Base-by-base conservation (phyloP, 1,140 invertebrate species). In the Drosophila parabipectinata region DNA sequence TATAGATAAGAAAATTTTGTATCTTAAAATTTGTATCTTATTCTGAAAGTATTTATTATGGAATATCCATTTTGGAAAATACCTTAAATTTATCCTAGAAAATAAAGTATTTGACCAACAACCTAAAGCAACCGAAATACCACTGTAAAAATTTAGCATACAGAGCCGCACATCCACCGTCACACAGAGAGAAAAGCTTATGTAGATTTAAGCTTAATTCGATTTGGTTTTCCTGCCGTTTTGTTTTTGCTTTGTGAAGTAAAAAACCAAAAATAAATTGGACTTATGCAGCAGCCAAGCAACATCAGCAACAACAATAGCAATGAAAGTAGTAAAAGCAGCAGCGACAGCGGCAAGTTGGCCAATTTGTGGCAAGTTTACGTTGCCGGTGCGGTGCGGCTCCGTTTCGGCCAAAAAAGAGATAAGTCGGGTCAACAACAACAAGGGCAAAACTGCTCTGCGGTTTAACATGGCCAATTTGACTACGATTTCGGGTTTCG, bases 331-430 rank as follows among this genome's bases (percentile, higher is more conserved):
- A 47, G 15, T 21, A 21, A 21, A 18, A 47, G 47, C 57, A 51
- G 45, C 63, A 53, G 26, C 53, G 28, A 41, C 62, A 72, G 57
- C 62, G 63, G 64, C 76, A 79, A 81, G 55, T 79, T 61, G 74
- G 78, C 81, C 81, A 85, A 87, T 85, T 85, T 85, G 81, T 81
- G 81, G 82, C 81, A 85, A 87, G 82, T 87, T 85, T 87, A 82
- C 68, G 81, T 85, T 87, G 76, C 72, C 80, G 71, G 51, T 73
- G 64, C 64, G 45, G 62, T 73, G 66, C 32, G 47, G 54, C 68
- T 73, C 63, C 67, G 69, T 72, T 79, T 63, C 67, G 67, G 62
- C 62, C 75, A 79, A 73, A 47, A 44, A 47, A 85, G 72, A 87
- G 50, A 87, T 80, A 87, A 84, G 77, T 77, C 83, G 77, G 72